phyloP scores from a whole-genome alignment of 1,140 invertebrate genomes.

The Drosophila subobscura region DNA sequence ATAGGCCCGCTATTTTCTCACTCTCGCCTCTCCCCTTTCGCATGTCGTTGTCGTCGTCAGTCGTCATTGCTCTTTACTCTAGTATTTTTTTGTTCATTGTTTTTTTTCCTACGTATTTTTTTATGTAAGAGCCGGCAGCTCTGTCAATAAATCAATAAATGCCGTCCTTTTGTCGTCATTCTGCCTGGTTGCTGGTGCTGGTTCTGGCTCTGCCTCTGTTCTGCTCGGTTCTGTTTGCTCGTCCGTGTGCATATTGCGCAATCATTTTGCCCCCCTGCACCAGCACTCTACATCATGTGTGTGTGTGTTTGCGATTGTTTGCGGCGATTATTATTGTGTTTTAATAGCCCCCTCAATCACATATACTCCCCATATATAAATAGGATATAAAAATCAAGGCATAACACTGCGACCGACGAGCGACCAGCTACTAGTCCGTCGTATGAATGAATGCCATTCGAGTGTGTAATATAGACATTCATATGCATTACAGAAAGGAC shows the following conservation, averaged over 20 bases:
- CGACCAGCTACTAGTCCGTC: neutral
- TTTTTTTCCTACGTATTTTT: slow-evolving; percentile 13
- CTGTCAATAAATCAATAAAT: slow-evolving; percentile 73
- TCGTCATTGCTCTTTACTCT: too few species aligned
- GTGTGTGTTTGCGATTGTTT: slow-evolving; percentile 52
- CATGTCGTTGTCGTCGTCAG: slow-evolving; percentile 1
- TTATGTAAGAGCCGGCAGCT: slow-evolving; percentile 32
- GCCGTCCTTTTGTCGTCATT: slow-evolving; percentile 61
- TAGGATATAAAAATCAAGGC: slow-evolving; percentile 40
- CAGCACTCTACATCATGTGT: neutral
- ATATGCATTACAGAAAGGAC: slow-evolving; percentile 12
- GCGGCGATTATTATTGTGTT: slow-evolving; percentile 61
- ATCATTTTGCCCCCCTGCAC: slow-evolving; percentile 23
- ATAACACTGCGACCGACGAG: neutral
- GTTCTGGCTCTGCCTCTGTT: neutral
- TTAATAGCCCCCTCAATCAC: slow-evolving; percentile 47
- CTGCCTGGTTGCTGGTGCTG: slow-evolving; percentile 6
- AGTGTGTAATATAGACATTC: slow-evolving; percentile 34
- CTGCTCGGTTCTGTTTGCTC: slow-evolving; percentile 37
- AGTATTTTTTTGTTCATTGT: too few species aligned
- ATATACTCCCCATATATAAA: slow-evolving; percentile 11
- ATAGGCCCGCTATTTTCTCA: too few species aligned
- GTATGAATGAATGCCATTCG: too few species aligned
- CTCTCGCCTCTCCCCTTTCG: neutral
- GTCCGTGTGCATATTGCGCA: slow-evolving; percentile 72